These are phyloP conservation scores for Melikaiella ostensackeni DNA, from an alignment of 2,888 invertebrate species.

Conservation along the genomic window DNA sequence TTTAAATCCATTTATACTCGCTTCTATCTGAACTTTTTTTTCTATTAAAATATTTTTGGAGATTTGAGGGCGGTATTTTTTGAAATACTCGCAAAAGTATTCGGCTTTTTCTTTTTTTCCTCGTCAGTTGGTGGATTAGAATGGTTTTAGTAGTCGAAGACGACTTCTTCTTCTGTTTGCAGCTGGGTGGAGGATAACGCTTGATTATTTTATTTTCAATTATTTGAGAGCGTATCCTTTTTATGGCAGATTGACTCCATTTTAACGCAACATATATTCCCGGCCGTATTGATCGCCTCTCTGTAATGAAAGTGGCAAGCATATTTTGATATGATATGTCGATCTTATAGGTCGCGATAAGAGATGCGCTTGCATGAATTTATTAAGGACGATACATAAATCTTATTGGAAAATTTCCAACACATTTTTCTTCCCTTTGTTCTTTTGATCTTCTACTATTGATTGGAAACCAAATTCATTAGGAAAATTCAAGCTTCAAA, in stretches of 20 bases:
- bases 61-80: slow-evolving; percentile 34
- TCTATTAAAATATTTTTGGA: slow-evolving; percentile 32
- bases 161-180: slow-evolving; percentile 14
- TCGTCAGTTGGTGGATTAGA: slow-evolving; percentile 6
- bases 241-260: slow-evolving; percentile 31
- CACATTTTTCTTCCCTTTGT: background rate
- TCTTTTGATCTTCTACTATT: no score
- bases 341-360: slow-evolving; percentile 22
- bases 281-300: slow-evolving; percentile 62
- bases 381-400: slow-evolving; percentile 18
- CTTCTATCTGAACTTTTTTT: slow-evolving; percentile 27
- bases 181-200: slow-evolving; percentile 22
- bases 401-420: slow-evolving; percentile 14
- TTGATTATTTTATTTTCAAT: slow-evolving; percentile 24
- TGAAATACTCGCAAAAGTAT: slow-evolving; percentile 4
- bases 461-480: no score
- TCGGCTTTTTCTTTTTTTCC: background rate
- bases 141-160: slow-evolving; percentile 4
- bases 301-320: slow-evolving; percentile 51
- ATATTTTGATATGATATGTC: slow-evolving; percentile 2
- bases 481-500: no score
- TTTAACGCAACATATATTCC: slow-evolving; percentile 62
- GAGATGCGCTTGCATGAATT: background rate
- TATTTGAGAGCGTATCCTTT: background rate
- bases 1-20: slow-evolving; percentile 18